phyloP scores from a whole-genome alignment of 2,113 vertebrate genomes.

The Hiodon alosoides region DNA sequence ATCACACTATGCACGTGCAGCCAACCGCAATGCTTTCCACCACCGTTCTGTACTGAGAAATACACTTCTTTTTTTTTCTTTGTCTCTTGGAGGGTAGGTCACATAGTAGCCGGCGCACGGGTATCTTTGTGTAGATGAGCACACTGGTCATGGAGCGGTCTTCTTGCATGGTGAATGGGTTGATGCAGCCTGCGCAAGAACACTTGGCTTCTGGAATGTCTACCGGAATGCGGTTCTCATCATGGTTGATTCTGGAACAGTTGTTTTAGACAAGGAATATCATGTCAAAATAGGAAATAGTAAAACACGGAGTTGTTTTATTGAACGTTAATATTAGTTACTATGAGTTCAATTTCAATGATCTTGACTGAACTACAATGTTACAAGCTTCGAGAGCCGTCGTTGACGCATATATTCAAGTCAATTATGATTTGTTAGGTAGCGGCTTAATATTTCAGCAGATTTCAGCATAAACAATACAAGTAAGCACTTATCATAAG shows the following conservation, averaged over 20 bases:
- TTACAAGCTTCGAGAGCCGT: background rate
- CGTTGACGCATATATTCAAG: background rate
- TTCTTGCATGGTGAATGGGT: constrained; percentile 80
- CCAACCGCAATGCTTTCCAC: constrained; percentile 80
- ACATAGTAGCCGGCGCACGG: constrained; percentile 68
- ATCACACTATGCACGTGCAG: constrained; percentile 79
- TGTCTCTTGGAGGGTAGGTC: constrained; percentile 33
- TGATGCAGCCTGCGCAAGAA: constrained; percentile 72
- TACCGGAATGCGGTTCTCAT: constrained; percentile 59
- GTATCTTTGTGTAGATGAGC: constrained; percentile 76
- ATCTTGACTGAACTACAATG: background rate
- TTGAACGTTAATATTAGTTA: too few species aligned
- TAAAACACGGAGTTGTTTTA: too few species aligned
- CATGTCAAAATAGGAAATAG: constrained; percentile 7
- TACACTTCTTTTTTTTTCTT: constrained; percentile 49
- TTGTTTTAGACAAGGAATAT: background rate
- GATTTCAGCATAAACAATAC: background rate
- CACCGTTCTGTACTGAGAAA: constrained; percentile 58
- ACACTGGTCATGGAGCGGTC: constrained; percentile 77
- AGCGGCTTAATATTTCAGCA: background rate
- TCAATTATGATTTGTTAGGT: too few species aligned
- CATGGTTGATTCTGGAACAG: constrained; percentile 70
- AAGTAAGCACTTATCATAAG: background rate
- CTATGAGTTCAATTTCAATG: too few species aligned
- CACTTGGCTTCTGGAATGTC: constrained; percentile 74